phyloP scores from a whole-genome alignment of 2,888 invertebrate genomes.

The Phortica magna region DNA sequence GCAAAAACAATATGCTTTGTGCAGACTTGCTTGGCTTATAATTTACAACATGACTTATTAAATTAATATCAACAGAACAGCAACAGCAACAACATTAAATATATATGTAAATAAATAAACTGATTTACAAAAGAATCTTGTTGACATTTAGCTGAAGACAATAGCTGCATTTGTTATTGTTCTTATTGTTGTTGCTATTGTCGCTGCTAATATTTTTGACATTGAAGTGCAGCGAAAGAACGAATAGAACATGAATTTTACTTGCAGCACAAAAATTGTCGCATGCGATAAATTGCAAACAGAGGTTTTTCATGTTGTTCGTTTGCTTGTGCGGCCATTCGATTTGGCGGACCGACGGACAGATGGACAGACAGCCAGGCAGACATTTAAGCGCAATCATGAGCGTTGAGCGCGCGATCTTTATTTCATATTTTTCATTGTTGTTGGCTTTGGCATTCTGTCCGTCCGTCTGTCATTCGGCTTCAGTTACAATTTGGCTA shows the following conservation, averaged over 20 bases:
- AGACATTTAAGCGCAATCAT: constrained; percentile 19
- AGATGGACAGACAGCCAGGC: not conserved
- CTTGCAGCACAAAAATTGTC: not conserved
- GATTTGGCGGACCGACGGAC: not conserved
- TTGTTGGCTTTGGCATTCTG: not conserved
- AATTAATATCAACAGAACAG: constrained; percentile 17
- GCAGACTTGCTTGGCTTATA: not conserved
- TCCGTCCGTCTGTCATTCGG: not conserved
- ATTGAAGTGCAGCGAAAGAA: constrained; percentile 4
- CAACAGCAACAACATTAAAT: not conserved
- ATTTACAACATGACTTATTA: constrained; percentile 22
- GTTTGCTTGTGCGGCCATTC: not conserved
- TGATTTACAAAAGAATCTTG: not conserved
- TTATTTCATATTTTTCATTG: not conserved
- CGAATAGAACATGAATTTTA: not conserved
- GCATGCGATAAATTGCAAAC: not conserved
- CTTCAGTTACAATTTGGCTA: constrained; percentile 8
- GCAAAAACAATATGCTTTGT: not conserved
- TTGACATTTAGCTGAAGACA: constrained; percentile 15
- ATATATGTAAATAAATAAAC: not conserved
- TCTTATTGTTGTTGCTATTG: not conserved
- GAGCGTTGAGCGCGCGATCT: not conserved
- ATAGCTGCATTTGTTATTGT: not conserved
- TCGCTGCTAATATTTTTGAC: constrained; percentile 14
- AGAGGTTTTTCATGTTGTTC: not conserved